A percentile compares a stretch with the other conserved stretches of the same genome.
phyloP scores from a whole-genome alignment of 1,140 invertebrate species.

The Cecropterus lyciades region DNA sequence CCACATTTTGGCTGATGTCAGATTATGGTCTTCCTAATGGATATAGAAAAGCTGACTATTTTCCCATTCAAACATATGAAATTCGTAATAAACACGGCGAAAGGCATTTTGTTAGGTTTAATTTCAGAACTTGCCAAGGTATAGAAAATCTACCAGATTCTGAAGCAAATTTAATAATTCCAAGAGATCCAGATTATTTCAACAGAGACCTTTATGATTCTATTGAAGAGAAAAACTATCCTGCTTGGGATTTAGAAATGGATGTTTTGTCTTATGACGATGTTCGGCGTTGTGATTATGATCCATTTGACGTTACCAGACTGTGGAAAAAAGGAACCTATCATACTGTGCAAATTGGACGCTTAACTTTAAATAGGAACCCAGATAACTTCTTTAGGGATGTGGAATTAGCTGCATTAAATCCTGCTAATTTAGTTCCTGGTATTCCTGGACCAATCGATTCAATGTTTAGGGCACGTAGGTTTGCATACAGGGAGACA shows the following conservation, averaged over 20 bases:
- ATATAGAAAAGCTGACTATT: slow-evolving; percentile 87
- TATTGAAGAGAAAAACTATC: slow-evolving; percentile 84
- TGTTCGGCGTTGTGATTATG: slow-evolving; percentile 76
- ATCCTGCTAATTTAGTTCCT: slow-evolving; percentile 93
- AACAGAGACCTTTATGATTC: slow-evolving; percentile 61
- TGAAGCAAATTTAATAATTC: slow-evolving; percentile 44
- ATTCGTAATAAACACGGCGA: slow-evolving; percentile 70
- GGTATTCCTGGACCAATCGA: slow-evolving; percentile 93
- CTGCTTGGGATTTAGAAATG: slow-evolving; percentile 88
- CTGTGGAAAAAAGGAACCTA: slow-evolving; percentile 93
- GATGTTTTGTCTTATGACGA: slow-evolving; percentile 83
- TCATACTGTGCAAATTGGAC: slow-evolving; percentile 93
- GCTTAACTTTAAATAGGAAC: slow-evolving; percentile 91
- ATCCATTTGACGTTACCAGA: slow-evolving; percentile 89
- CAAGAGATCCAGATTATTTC: slow-evolving; percentile 54
- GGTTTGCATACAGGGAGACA: slow-evolving; percentile 94
- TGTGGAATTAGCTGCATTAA: slow-evolving; percentile 94
- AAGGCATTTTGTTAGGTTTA: slow-evolving; percentile 90
- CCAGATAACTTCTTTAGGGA: slow-evolving; percentile 93
- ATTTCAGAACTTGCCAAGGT: slow-evolving; percentile 88
- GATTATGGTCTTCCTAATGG: slow-evolving; percentile 96
- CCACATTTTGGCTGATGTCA: slow-evolving; percentile 91
- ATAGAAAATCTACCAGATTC: slow-evolving; percentile 85
- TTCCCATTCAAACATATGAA: slow-evolving; percentile 88
- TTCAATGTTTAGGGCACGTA: slow-evolving; percentile 93